A percentile compares a stretch with the other conserved stretches of the same genome.
Conservation (phyloP, 1,140 invertebrate species). For the Cherax destructor region DNA sequence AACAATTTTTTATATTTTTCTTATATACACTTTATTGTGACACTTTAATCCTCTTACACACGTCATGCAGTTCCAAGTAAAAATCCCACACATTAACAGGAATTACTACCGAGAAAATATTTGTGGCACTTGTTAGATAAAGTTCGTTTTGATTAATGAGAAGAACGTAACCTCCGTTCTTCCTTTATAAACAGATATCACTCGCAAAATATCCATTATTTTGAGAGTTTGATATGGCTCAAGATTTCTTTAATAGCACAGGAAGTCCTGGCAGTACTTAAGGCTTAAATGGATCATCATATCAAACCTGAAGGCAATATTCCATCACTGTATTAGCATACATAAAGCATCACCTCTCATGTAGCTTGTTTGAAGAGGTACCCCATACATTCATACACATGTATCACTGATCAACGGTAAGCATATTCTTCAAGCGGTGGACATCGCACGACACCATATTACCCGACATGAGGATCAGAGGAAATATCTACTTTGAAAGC, state of each 20-base stretch:
- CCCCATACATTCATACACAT: not conserved
- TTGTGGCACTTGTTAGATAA: not conserved
- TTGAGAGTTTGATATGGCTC: conserved; percentile 48
- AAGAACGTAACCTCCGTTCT: not conserved
- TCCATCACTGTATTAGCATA: conserved; percentile 13
- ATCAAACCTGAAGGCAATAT: conserved; percentile 41
- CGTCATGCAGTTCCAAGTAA: not conserved
- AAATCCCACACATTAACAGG: not conserved
- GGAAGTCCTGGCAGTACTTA: conserved; percentile 38
- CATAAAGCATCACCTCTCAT: not conserved
- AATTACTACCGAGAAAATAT: not conserved
- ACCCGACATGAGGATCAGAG: not conserved
- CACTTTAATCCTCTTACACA: not conserved
- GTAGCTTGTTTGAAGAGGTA: conserved; percentile 3
- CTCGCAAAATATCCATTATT: conserved; percentile 41
- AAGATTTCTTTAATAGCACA: conserved; percentile 34
- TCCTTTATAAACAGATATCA: conserved; percentile 21
- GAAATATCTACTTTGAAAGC: not conserved
- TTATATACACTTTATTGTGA: not conserved
- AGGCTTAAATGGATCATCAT: conserved; percentile 24
- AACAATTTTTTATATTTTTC: not conserved
- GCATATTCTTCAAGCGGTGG: not conserved
- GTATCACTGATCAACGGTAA: not conserved
- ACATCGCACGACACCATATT: not conserved
- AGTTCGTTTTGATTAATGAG: conserved; percentile 23